Percentiles rank a stretch among this genome's conserved stretches.
Conservation (phyloP, 1,140 invertebrate species). For the Bicyclus anynana region DNA sequence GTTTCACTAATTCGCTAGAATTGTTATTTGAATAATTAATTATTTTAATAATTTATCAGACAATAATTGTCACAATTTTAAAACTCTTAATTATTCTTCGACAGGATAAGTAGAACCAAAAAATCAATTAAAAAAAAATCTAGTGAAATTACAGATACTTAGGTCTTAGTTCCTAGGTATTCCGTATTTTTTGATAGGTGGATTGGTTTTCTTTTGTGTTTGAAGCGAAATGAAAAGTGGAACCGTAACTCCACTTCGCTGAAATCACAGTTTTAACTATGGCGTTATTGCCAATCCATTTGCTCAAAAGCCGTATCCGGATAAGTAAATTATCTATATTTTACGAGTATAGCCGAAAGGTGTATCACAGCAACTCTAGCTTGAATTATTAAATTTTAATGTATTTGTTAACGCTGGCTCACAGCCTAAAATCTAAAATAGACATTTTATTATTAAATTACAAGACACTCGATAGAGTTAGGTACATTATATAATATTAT, state of each 20-base stretch:
- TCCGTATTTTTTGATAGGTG: too few species aligned
- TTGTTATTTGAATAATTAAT: slow-evolving; percentile 70
- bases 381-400: slow-evolving; percentile 68
- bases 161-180: too few species aligned
- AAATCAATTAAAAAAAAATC: slow-evolving; percentile 45
- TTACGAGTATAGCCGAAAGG: slow-evolving; percentile 71
- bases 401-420: slow-evolving; percentile 63
- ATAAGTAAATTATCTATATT: slow-evolving; percentile 38
- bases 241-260: slow-evolving; percentile 7
- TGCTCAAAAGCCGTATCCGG: slow-evolving; percentile 24
- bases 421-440: slow-evolving; percentile 71
- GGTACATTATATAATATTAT: slow-evolving; percentile 26
- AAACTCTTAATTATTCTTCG: slow-evolving; percentile 40
- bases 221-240: background rate
- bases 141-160: slow-evolving; percentile 18
- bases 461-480: slow-evolving; percentile 44
- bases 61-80: slow-evolving; percentile 61
- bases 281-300: background rate
- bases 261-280: slow-evolving; percentile 18
- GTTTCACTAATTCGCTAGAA: slow-evolving; percentile 68
- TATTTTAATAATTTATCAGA: slow-evolving; percentile 55
- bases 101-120: slow-evolving; percentile 39
- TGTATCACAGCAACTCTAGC: slow-evolving; percentile 77
- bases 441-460: slow-evolving; percentile 59
- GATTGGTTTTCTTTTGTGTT: too few species aligned